Base-by-base conservation (phyloP, 2,888 invertebrate species). In the Corbicula japonica region DNA sequence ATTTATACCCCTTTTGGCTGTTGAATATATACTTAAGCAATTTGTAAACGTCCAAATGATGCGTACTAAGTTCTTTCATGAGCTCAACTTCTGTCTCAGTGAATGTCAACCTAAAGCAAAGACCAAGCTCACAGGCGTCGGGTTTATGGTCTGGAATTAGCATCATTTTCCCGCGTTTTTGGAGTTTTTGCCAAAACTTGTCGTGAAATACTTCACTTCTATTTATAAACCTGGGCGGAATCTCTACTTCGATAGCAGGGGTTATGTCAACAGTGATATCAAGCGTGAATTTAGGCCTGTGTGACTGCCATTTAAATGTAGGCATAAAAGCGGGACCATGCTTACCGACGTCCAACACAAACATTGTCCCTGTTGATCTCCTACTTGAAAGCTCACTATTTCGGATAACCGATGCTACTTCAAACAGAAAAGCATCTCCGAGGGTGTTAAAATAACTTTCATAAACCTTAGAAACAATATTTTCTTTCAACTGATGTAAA, bases 311-410 rank as follows among this genome's bases (percentile, higher is more conserved):
- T 28, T 26, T 30, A 23, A 62, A 62, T 28, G 30, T 62, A n/a
- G 62, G 46, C 28, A 28, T 62, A 46, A 62, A 62, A 5, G 62
- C 62, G 10, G 62, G 62, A 18, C 62, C 62, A 46, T 62, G 62
- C 15, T 50, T 50, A n/a, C n/a, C n/a, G n/a, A n/a, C n/a, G 2
- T 30, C 21, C 15, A 18, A 4, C 4, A 41, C 2, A 41, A 15
- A 1, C 32, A 62, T 30, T 32, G 23, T 41, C 18, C 62, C 62
- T 28, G 18, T 30, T n/a, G n/a, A n/a, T n/a, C n/a, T n/a, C n/a
- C n/a, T n/a, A n/a, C n/a, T n/a, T n/a, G n/a, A n/a, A n/a, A n/a
- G n/a, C n/a, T n/a, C n/a, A n/a, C n/a, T n/a, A n/a, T n/a, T n/a
- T n/a, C n/a, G n/a, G n/a, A 62, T 10, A 5, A 46, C 18, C 6